Percentiles rank a stretch among this genome's conserved stretches.
These are phyloP conservation scores for Hippopotamyrus pictus DNA, from an alignment of 2,797 vertebrate genomes.

Conservation along the genomic window DNA sequence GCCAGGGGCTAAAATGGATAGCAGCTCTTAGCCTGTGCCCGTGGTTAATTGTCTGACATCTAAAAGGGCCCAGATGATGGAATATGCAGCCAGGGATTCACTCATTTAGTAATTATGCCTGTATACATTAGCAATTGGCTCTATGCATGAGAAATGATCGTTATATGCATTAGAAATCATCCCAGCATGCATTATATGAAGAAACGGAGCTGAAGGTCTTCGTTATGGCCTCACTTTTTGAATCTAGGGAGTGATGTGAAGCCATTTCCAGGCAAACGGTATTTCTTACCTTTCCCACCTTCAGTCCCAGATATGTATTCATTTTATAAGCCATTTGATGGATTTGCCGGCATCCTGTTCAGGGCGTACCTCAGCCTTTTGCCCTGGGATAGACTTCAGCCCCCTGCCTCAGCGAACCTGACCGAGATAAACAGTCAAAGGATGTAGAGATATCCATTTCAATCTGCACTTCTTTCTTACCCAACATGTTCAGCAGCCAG, in stretches of 20 bases:
- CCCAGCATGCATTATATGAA: background rate
- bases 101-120: background rate
- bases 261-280: background rate
- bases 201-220: background rate
- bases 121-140: slow-evolving; percentile 11
- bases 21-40: background rate
- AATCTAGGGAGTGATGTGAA: background rate
- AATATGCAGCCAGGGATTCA: background rate
- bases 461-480: background rate
- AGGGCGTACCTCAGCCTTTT: background rate
- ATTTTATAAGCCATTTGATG: background rate
- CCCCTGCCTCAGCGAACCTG: background rate
- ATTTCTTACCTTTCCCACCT: background rate
- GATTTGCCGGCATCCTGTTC: background rate
- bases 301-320: background rate
- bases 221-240: background rate
- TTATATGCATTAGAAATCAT: background rate
- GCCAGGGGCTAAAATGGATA: background rate
- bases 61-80: background rate
- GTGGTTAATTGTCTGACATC: background rate
- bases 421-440: background rate
- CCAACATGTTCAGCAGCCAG: background rate
- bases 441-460: background rate
- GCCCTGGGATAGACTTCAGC: background rate
- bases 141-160: slow-evolving; percentile 12